These are phyloP conservation scores for Microplitis demolitor DNA, from an alignment of 1,140 invertebrate species.

Conservation along the genomic window DNA sequence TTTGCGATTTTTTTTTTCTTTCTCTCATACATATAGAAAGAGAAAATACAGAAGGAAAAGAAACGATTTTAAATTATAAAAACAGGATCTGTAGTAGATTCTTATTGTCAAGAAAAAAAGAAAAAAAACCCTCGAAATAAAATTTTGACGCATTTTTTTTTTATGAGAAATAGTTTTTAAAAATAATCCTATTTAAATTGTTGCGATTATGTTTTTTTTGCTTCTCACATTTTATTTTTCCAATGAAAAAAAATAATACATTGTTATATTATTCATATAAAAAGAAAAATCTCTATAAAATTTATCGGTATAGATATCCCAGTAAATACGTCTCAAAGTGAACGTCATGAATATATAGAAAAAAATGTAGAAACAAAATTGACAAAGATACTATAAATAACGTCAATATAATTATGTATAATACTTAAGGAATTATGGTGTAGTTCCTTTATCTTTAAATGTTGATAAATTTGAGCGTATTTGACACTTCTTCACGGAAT, in stretches of 20 bases:
- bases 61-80: conserved; percentile 7
- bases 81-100: conserved; percentile 15
- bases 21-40: too few relatives aligned
- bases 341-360: conserved; percentile 31
- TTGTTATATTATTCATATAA: background rate
- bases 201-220: too few relatives aligned
- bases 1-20: conserved; percentile 10
- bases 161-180: background rate
- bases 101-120: conserved; percentile 60
- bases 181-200: conserved; percentile 8
- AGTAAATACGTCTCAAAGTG: conserved; percentile 39
- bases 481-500: conserved; percentile 18
- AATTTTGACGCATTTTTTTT: conserved; percentile 8
- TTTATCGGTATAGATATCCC: conserved; percentile 54
- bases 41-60: too few relatives aligned
- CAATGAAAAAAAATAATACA: background rate
- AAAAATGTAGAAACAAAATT: conserved; percentile 25
- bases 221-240: background rate
- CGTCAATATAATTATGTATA: conserved; percentile 44
- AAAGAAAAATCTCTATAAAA: too few relatives aligned
- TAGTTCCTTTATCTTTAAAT: conserved; percentile 59
- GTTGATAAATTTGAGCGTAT: too few relatives aligned
- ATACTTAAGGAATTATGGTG: conserved; percentile 52
- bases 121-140: conserved; percentile 49
- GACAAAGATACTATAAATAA: conserved; percentile 35